Conservation (phyloP, 2,797 vertebrate genomes). For the Decapterus maruadsi region DNA sequence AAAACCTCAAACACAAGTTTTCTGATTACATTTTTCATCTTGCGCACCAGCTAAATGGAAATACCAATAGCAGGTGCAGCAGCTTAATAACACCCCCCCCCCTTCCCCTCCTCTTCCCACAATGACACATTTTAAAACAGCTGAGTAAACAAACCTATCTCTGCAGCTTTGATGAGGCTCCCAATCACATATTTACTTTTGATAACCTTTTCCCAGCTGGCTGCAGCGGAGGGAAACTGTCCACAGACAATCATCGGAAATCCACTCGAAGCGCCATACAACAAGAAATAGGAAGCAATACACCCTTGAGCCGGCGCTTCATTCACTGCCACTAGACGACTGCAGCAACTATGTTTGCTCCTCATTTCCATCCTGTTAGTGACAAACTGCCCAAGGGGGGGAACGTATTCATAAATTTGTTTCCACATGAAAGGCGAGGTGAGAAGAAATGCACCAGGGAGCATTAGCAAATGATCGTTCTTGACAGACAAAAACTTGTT, state of each 20-base stretch:
- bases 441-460: conserved; percentile 50
- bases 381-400: conserved; percentile 51
- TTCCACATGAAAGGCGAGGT: conserved; percentile 64
- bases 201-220: conserved; percentile 79
- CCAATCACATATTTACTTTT: conserved; percentile 77
- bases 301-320: conserved; percentile 41
- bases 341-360: conserved; percentile 63
- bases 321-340: conserved; percentile 52
- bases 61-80: conserved; percentile 65
- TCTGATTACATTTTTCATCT: conserved; percentile 36
- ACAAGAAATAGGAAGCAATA: conserved; percentile 62
- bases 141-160: conserved; percentile 83
- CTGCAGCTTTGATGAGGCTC: conserved; percentile 80
- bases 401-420: conserved; percentile 56
- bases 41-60: conserved; percentile 36
- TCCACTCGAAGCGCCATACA: conserved; percentile 50
- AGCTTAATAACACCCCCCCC: conserved; percentile 51
- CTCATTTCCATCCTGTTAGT: conserved; percentile 56
- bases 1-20: conserved; percentile 35
- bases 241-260: conserved; percentile 65
- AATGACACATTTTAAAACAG: conserved; percentile 78
- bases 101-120: conserved; percentile 34
- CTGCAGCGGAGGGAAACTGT: conserved; percentile 59
- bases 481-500: conserved; percentile 50
- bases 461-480: conserved; percentile 32